Evolutionary conservation across 37 sponge, comb jelly and placozoan genomes (phyloP), one percentile per base, ranked within the genome.

Genomic region (Hormiphora californensis): DNA sequence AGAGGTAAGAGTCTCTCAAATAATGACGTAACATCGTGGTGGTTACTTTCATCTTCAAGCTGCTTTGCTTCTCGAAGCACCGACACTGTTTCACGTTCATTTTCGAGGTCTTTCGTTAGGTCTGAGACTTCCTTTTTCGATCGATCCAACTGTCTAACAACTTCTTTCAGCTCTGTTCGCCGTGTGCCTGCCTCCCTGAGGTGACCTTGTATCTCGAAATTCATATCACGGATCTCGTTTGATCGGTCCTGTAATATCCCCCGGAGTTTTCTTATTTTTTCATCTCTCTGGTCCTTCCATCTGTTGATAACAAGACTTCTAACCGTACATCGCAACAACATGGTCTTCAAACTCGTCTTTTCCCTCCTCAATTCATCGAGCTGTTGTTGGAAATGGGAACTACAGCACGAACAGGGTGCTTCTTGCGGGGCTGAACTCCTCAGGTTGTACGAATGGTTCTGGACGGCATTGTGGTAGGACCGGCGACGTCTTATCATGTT

Each of bases 361-460:
- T 73, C 40, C 43, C 43, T 46, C 35, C n/a, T 43, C 35, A 73
- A 19, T 15, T 73, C 44, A 25, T 73, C 81, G 5, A 43, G 81
- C 2, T 22, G n/a, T 21, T 43, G 12, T 33, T 41, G 40, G 46
- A 43, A 73, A 28, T 36, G 38, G n/a, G n/a, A n/a, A 19, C n/a
- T 21, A 28, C 81, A 73, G 43, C 40, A 73, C 1, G 81, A 40
- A 40, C 81, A 73, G 1, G 35, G 35, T 41, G 46, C 43, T 43
- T 39, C 35, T 15, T 39, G 39, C 12, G 46, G 40, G 9, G 81
- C 40, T 4, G 43, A 43, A n/a, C 46, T 23, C 43, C 81, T 33
- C 46, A 73, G 43, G 38, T 73, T 46, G 22, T 73, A 73, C n/a
- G 36, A 27, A 41, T 73, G 81, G n/a, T n/a, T n/a, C n/a, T n/a